Base-by-base conservation (phyloP, 2,113 vertebrate genomes). In the Saccopteryx leptura region DNA sequence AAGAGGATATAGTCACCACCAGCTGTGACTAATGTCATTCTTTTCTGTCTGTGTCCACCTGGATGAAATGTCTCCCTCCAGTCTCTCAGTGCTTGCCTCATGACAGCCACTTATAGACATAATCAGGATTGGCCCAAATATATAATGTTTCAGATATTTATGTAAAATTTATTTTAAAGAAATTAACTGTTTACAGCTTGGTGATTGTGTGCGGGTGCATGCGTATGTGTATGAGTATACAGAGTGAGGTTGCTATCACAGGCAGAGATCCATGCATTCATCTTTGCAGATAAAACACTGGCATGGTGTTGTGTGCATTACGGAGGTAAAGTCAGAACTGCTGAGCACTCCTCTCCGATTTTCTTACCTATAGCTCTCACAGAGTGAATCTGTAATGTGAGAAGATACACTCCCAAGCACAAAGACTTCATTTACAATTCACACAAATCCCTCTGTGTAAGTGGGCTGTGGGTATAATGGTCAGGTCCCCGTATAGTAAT, bases 301-400 rank as follows among this genome's bases (percentile, higher is more conserved):
- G 39, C 39, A 11, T 92, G 81, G 83, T 39, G 60, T 74, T 94
- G 84, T 96, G 87, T 88, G 80, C 54, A 91, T 98, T 97, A 96
- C 84, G 63, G 52, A 88, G 86, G 93, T 97, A 33, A 93, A 93
- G 88, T 97, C 97, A 98, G 93, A 93, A 92, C 95, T 94, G 88
- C 79, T 96, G 96, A 97, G 56, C 26, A 61, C 72, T 92, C 79
- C 94, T 96, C 65, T 0, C 0, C 95, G 92, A 96, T 90, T 96
- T 97, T 96, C 96, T 97, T 88, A 94, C 89, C 91, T 88, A 71
- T 0, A 58, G 71, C 92, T 87, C 88, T 97, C 96, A 95, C 6
- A 76, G 74, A 9, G 39, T 95, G 95, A 97, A 88, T 82, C 50
- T 96, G 66, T 97, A 91, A 95, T n/a, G 96, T 65, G 95, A 97